Evolutionary conservation across 2,888 invertebrate species (phyloP).

Genomic region (Lagria hirta): DNA sequence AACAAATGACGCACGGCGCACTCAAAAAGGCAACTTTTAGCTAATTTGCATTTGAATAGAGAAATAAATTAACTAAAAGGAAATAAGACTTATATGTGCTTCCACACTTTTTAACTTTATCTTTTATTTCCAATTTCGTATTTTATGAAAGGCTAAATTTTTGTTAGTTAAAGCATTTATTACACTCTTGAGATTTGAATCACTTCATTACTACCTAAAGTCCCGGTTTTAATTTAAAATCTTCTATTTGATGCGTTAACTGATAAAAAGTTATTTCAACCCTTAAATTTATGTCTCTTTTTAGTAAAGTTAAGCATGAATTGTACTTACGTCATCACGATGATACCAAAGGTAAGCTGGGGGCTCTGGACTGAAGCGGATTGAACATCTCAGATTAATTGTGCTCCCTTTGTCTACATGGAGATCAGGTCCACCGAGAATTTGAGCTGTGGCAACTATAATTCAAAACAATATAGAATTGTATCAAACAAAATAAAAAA

Average conservation of each 20-base stretch:
- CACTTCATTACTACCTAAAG: slow-evolving; percentile 15
- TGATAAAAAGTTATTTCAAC: slow-evolving; percentile 20
- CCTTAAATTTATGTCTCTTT: slow-evolving; percentile 13
- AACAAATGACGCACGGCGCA: slow-evolving; percentile 15
- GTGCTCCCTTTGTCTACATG: slow-evolving; percentile 86
- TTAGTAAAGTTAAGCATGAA: slow-evolving; percentile 11
- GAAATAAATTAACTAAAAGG: slow-evolving; percentile 34
- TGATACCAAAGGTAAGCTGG: slow-evolving; percentile 73
- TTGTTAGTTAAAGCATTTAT: slow-evolving; percentile 31
- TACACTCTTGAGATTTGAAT: slow-evolving; percentile 31
- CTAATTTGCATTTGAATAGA: slow-evolving; percentile 18
- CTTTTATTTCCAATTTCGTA: slow-evolving; percentile 26
- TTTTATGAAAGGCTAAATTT: slow-evolving; percentile 31
- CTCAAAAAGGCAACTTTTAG: too few species aligned
- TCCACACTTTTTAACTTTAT: slow-evolving; percentile 28
- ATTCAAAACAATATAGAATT: too few species aligned
- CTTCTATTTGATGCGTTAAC: slow-evolving; percentile 17
- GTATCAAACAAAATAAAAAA: too few species aligned
- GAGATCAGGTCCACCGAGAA: slow-evolving; percentile 80
- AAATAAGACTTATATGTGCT: slow-evolving; percentile 35
- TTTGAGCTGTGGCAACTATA: slow-evolving; percentile 78
- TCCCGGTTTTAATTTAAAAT: slow-evolving; percentile 17
- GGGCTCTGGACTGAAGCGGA: slow-evolving; percentile 79
- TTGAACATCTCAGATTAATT: slow-evolving; percentile 84
- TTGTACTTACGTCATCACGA: slow-evolving; percentile 63